Percentiles rank a stretch among this genome's conserved stretches.
Evolutionary conservation across 2,888 invertebrate species (phyloP).

Genomic region (Trichogramma dendrolimi): DNA sequence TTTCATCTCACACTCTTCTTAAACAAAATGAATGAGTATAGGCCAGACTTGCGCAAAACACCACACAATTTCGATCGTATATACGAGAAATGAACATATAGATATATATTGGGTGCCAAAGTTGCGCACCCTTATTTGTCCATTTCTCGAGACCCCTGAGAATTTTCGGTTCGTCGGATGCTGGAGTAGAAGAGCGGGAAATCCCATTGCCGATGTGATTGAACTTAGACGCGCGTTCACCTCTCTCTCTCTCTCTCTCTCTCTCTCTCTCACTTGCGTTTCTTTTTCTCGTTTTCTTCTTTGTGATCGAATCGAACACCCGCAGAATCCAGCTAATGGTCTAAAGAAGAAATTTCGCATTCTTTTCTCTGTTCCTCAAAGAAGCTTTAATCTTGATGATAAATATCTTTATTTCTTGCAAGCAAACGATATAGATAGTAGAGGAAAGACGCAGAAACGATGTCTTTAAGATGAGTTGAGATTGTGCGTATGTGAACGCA

Average conservation of each 20-base stretch:
- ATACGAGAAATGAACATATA: background rate
- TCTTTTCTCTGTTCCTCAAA: constrained; percentile 23
- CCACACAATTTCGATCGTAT: constrained; percentile 2
- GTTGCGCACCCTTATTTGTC: constrained; percentile 29
- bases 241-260: constrained; percentile 17
- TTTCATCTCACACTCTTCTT: background rate
- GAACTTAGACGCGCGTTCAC: constrained; percentile 22
- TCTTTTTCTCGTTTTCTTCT: background rate
- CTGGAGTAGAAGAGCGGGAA: constrained; percentile 17
- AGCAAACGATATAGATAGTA: too few species aligned
- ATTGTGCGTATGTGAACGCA: too few species aligned
- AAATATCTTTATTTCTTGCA: constrained; percentile 5
- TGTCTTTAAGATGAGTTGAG: too few species aligned
- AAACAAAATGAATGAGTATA: constrained; percentile 8
- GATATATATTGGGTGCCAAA: background rate
- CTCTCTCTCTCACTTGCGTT: background rate
- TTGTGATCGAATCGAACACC: constrained; percentile 30
- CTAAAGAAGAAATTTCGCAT: constrained; percentile 28
- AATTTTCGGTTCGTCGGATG: constrained; percentile 27
- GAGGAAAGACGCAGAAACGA: too few species aligned
- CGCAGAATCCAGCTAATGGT: constrained; percentile 32
- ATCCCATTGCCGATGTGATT: constrained; percentile 29
- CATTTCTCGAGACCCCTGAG: constrained; percentile 21
- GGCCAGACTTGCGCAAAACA: background rate
- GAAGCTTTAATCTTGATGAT: constrained; percentile 26